Base-by-base conservation (phyloP, 2,113 vertebrate genomes). In the Toxotes jaculatrix region DNA sequence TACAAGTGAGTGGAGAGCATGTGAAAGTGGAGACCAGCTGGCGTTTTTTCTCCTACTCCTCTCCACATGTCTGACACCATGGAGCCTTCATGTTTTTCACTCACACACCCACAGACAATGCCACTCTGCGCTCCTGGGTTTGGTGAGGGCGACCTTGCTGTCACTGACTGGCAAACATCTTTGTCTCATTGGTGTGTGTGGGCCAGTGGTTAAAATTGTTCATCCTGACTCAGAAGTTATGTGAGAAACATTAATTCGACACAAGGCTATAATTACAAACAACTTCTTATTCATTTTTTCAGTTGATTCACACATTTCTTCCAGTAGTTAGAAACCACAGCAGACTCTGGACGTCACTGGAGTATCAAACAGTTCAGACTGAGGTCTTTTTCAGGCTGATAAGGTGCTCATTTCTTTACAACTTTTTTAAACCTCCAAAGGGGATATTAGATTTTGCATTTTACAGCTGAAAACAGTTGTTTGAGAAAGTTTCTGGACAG, bases 11-110 rank as follows among this genome's bases (percentile, higher is more conserved):
- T 34, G 82, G 82, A 87, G 92, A 79, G 88, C 82, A 91, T 92
- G 93, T 91, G 88, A 93, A 93, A 94, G 82, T 82, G 84, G 88
- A 90, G 87, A 89, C 77, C 88, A 92, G 93, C 75, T 91, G 92
- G 89, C 87, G 91, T 66, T 91, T 89, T 92, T 91, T 82, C 88
- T 85, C 79, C 92, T 74, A 68, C 74, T 93, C 63, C 83, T 87
- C 85, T 93, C 93, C 89, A 91, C 92, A 88, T 91, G 77, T 93
- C 91, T 81, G 87, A 89, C 93, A 91, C 81, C 79, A 84, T 69
- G 86, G 83, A 93, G 74, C 91, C 88, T 87, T 88, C 71, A 36
- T 90, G 23, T 90, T 92, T 87, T 83, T 90, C 76, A 79, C 82
- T 88, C 90, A 86, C 87, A 88, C 89, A 80, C 80, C 73, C 74